These are phyloP conservation scores for Glossophaga mutica DNA, from an alignment of 2,797 vertebrate genomes.

Conservation along the genomic window DNA sequence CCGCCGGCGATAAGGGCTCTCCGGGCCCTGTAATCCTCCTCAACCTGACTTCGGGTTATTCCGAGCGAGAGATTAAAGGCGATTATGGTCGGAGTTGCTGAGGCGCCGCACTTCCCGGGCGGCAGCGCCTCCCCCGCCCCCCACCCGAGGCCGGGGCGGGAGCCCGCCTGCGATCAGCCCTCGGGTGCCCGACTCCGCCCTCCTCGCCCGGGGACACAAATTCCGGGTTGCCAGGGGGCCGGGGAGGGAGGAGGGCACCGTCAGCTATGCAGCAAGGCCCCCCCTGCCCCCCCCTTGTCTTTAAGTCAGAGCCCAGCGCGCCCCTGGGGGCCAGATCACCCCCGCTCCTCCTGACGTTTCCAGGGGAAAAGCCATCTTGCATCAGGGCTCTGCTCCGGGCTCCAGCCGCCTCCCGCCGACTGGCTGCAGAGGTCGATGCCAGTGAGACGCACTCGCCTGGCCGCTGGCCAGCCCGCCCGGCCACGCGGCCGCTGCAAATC, in stretches of 20 bases:
- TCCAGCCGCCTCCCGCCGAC: slow-evolving; percentile 6
- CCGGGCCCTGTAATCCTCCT: slow-evolving; percentile 82
- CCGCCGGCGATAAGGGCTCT: slow-evolving; percentile 57
- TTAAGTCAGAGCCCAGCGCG: neutral
- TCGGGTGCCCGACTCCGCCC: too few relatives aligned
- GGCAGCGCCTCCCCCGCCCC: accelerated
- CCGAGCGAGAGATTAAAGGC: slow-evolving; percentile 84
- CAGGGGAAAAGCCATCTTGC: neutral
- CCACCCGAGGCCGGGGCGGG: neutral
- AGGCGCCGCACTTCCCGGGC: slow-evolving; percentile 58
- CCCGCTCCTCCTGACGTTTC: slow-evolving; percentile 10
- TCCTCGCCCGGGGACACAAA: neutral
- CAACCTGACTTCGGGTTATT: slow-evolving; percentile 84
- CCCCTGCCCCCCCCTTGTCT: neutral
- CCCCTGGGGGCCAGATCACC: neutral
- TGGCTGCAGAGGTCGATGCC: slow-evolving; percentile 18
- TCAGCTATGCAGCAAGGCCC: accelerated
- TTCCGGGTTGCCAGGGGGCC: too few relatives aligned
- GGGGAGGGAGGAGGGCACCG: too few relatives aligned
- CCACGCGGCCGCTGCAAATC: slow-evolving; percentile 32
- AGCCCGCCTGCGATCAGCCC: neutral
- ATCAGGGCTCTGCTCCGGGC: slow-evolving; percentile 29
- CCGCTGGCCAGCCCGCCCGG: slow-evolving; percentile 13
- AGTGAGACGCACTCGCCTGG: slow-evolving; percentile 36
- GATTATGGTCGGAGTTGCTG: slow-evolving; percentile 79